These are phyloP conservation scores for Apogon hyalosoma DNA, from an alignment of 2,797 vertebrate genomes.

Conservation along the genomic window DNA sequence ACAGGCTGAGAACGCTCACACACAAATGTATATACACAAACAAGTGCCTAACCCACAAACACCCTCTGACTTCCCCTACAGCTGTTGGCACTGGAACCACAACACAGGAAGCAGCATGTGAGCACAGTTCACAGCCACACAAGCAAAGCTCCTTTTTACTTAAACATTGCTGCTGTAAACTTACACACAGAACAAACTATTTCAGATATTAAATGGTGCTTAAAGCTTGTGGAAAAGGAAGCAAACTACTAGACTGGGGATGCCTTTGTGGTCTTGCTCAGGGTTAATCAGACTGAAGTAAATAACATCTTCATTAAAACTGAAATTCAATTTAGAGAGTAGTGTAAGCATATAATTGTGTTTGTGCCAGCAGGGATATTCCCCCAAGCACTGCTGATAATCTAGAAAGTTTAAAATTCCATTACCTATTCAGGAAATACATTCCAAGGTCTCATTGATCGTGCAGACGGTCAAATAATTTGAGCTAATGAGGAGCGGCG, in stretches of 20 bases:
- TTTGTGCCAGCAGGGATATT: constrained; percentile 48
- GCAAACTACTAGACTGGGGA: neutral
- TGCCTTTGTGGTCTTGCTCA: constrained; percentile 14
- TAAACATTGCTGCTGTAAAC: constrained; percentile 2
- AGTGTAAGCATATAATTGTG: constrained; percentile 38
- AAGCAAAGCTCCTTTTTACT: constrained; percentile 36
- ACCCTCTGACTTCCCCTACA: constrained; percentile 76
- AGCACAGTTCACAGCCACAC: constrained; percentile 44
- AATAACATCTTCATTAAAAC: constrained; percentile 55
- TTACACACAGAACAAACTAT: constrained; percentile 6
- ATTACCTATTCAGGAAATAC: constrained; percentile 65
- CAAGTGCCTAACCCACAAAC: constrained; percentile 51
- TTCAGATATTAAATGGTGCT: constrained; percentile 12
- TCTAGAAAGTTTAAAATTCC: constrained; percentile 65
- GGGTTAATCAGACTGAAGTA: constrained; percentile 33
- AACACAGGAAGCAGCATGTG: constrained; percentile 77
- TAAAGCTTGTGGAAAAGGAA: constrained; percentile 1
- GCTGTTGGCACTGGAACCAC: constrained; percentile 77
- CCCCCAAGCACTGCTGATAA: constrained; percentile 45
- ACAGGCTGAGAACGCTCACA: constrained; percentile 26
- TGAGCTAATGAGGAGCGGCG: constrained; percentile 43
- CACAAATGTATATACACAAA: constrained; percentile 45
- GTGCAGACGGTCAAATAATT: constrained; percentile 44
- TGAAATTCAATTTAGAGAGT: constrained; percentile 53
- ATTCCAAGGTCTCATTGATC: constrained; percentile 69